A percentile compares a stretch with the other conserved stretches of the same genome.
Evolutionary conservation across 2,113 vertebrate species (phyloP).

Genomic region (Etia nguti): DNA sequence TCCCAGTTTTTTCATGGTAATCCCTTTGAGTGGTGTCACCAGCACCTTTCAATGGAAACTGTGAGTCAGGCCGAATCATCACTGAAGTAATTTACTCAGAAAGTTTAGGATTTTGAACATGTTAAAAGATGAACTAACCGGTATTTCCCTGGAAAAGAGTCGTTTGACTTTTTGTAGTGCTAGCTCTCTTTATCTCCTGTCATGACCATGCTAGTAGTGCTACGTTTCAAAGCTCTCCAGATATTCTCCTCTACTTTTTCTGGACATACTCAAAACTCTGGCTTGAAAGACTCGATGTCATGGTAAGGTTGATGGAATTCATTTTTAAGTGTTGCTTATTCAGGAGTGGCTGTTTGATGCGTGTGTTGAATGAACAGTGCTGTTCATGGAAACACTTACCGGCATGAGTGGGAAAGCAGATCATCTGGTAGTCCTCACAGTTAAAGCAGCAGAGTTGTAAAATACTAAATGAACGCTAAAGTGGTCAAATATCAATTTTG

Average conservation of each 20-base stretch:
- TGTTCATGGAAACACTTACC: neutral
- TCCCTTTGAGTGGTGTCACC: neutral
- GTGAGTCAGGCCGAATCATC: neutral
- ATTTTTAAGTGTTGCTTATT: neutral
- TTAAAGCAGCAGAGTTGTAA: neutral
- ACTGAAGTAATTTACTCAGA: neutral
- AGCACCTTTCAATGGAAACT: neutral
- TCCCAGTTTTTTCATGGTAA: neutral
- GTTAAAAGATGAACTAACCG: rapidly evolving
- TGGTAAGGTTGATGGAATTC: neutral
- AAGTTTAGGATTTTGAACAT: neutral
- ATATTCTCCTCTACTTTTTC: neutral
- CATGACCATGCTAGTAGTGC: neutral
- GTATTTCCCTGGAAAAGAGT: neutral
- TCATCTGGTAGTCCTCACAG: neutral
- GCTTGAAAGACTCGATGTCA: neutral
- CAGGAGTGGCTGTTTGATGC: neutral
- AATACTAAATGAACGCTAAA: neutral
- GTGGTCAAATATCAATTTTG: neutral
- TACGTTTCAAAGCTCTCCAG: neutral
- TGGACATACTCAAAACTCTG: neutral
- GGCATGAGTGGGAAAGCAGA: neutral
- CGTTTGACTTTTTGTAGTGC: neutral
- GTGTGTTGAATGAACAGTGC: neutral
- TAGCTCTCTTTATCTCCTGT: neutral